Percentiles rank a stretch among this genome's conserved stretches.
Evolutionary conservation across 2,797 vertebrate genomes (phyloP).

Genomic region (Syncerus caffer): DNA sequence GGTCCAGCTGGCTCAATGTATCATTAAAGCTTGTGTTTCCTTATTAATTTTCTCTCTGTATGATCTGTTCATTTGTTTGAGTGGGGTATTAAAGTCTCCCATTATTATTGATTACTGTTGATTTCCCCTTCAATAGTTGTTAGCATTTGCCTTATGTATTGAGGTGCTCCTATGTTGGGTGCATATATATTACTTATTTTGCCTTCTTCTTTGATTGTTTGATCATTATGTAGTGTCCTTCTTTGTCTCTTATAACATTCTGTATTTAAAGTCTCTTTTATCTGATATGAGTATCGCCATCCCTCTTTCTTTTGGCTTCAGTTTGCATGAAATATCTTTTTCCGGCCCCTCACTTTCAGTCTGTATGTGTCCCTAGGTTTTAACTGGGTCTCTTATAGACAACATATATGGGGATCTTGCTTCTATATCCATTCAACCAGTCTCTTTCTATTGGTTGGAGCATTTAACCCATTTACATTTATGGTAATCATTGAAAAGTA

Average conservation of each 20-base stretch:
- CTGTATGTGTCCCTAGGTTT: background rate
- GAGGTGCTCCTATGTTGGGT: background rate
- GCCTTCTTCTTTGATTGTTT: background rate
- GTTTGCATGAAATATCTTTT: background rate
- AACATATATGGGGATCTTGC: background rate
- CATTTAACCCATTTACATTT: background rate
- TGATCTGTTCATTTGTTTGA: background rate
- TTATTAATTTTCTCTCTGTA: background rate
- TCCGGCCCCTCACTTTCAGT: background rate
- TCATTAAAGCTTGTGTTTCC: too few species aligned
- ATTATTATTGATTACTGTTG: background rate
- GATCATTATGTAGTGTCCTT: background rate
- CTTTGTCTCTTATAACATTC: background rate
- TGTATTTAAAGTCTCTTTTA: background rate
- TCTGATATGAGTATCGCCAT: background rate
- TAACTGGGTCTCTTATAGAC: background rate
- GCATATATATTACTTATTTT: background rate
- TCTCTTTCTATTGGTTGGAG: background rate
- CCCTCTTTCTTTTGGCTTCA: background rate
- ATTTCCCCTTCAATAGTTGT: background rate
- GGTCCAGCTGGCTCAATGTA: too few species aligned
- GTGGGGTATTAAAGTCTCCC: background rate
- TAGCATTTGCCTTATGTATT: background rate
- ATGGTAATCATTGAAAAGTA: background rate
- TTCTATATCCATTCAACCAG: background rate